phyloP scores from a whole-genome alignment of 1,140 invertebrate genomes.

The Ceratosolen fusciceps region DNA sequence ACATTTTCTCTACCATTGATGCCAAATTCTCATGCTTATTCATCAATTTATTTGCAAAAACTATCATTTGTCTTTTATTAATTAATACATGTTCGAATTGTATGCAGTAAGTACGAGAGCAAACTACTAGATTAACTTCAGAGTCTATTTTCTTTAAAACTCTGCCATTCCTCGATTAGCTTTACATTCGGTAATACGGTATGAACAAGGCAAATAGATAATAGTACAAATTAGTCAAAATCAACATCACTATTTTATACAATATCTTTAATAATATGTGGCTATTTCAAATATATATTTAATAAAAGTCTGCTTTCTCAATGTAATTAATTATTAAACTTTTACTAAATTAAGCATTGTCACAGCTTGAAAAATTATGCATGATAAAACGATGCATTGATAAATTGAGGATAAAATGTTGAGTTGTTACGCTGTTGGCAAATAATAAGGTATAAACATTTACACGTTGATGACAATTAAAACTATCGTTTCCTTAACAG shows the following conservation, averaged over 20 bases:
- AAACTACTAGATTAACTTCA: neutral
- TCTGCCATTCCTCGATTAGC: neutral
- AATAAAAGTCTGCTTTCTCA: neutral
- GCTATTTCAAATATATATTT: no score
- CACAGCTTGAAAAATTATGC: neutral
- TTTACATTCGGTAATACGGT: conserved; percentile 8
- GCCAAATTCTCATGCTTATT: no score
- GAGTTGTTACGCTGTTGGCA: conserved; percentile 29
- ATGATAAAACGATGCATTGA: conserved; percentile 21
- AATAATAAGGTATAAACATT: conserved; percentile 37
- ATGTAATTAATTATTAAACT: neutral
- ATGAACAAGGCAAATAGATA: neutral
- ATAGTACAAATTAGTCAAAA: conserved; percentile 13
- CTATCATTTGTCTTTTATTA: neutral
- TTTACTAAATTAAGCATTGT: conserved; percentile 8
- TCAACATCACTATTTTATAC: neutral
- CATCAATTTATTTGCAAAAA: no score
- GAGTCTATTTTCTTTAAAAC: neutral
- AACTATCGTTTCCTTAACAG: conserved; percentile 37
- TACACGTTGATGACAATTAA: conserved; percentile 30
- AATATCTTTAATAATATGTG: no score
- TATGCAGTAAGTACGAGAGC: neutral
- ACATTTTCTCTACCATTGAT: no score
- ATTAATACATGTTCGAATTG: neutral
- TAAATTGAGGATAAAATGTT: conserved; percentile 37